phyloP scores from a whole-genome alignment of 2,888 invertebrate species.

The Drosophila yooni region DNA sequence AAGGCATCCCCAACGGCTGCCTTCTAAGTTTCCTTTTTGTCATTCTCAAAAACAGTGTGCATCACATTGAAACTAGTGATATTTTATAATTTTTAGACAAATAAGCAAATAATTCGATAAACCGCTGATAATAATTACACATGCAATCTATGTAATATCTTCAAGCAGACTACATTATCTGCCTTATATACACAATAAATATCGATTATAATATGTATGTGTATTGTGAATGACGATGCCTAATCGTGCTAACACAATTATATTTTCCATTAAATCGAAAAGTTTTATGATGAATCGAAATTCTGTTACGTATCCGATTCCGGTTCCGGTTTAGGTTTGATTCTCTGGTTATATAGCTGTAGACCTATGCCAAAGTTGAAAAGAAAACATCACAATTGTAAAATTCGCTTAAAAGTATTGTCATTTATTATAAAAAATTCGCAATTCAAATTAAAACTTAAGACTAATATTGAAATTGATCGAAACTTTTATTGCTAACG shows the following conservation, averaged over 20 bases:
- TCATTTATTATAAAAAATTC: conserved; percentile 66
- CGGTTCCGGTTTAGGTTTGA: not conserved
- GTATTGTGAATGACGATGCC: not conserved
- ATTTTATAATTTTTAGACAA: conserved; percentile 35
- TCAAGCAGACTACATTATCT: not conserved
- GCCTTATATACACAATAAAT: conserved; percentile 17
- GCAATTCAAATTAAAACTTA: conserved; percentile 43
- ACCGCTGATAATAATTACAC: conserved; percentile 23
- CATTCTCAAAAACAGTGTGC: conserved; percentile 56
- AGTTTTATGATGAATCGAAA: not conserved
- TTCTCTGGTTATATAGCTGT: not conserved
- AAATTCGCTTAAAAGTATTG: conserved; percentile 61
- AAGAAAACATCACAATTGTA: not conserved
- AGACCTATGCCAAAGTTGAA: not conserved
- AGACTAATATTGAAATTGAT: conserved; percentile 52
- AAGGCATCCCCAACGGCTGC: conserved; percentile 61
- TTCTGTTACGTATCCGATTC: not conserved
- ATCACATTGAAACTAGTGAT: conserved; percentile 78
- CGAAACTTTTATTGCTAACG: conserved; percentile 40
- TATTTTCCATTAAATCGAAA: not conserved
- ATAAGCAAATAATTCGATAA: conserved; percentile 29
- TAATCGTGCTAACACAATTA: not conserved
- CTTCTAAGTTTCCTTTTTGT: conserved; percentile 45
- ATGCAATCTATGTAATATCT: not conserved
- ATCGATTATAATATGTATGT: not conserved